Evolutionary conservation across 2,113 vertebrate genomes (phyloP).

Genomic region (Mesoclemmys tuberculata): DNA sequence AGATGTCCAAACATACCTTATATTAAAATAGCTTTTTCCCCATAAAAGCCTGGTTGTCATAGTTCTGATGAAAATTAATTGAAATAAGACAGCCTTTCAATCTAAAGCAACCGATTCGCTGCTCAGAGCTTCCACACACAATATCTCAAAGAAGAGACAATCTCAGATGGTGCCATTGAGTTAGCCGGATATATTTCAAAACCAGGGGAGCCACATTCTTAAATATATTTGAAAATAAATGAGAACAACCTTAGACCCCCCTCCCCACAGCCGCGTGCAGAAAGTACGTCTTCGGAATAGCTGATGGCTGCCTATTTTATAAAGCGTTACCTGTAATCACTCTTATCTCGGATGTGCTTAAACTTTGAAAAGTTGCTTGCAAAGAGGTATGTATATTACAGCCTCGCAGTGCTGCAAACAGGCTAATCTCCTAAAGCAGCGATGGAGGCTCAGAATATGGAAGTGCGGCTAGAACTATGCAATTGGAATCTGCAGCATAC

Average conservation of each 20-base stretch:
- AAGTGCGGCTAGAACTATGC: conserved; percentile 30
- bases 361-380: conserved; percentile 59
- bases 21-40: conserved; percentile 64
- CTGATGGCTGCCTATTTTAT: neutral
- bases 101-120: neutral
- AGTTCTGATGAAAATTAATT: conserved; percentile 69
- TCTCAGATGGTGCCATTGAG: neutral
- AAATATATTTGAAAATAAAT: neutral
- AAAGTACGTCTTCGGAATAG: neutral
- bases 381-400: conserved; percentile 15
- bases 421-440: neutral
- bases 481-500: conserved; percentile 1
- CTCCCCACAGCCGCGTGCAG: neutral
- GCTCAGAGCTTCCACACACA: conserved; percentile 3
- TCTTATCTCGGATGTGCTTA: neutral
- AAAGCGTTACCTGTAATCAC: neutral
- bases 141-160: neutral
- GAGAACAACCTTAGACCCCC: neutral
- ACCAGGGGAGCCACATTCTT: neutral
- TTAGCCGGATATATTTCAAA: neutral
- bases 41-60: conserved; percentile 60
- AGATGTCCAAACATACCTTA: conserved; percentile 12
- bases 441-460: conserved; percentile 14
- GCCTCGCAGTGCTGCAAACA: conserved; percentile 2
- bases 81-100: conserved; percentile 58